A percentile compares a stretch with the other conserved stretches of the same genome.
Evolutionary conservation across 2,888 invertebrate genomes (phyloP).

Genomic region (Dicroscelio sp.): DNA sequence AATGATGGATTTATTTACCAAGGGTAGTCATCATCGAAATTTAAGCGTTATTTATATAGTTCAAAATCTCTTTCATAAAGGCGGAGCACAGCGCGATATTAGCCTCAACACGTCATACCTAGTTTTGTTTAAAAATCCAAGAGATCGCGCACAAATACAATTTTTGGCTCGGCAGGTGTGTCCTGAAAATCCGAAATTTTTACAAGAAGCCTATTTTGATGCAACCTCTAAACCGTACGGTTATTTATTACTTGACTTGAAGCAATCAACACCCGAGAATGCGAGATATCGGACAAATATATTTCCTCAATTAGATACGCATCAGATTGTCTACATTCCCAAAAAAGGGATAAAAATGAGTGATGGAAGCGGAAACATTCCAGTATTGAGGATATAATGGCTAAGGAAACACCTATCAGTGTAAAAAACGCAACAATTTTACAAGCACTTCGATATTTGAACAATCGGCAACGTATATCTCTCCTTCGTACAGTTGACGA

Average conservation of each 20-base stretch:
- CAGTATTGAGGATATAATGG: not conserved
- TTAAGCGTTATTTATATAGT: slow-evolving; percentile 72
- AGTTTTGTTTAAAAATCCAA: slow-evolving; percentile 62
- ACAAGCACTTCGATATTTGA: not conserved
- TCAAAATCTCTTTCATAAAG: too few relatives aligned
- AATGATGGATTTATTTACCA: slow-evolving; percentile 82
- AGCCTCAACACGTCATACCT: slow-evolving; percentile 11
- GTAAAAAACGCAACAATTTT: not conserved
- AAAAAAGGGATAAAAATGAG: not conserved
- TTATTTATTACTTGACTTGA: slow-evolving; percentile 38
- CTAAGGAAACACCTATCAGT: not conserved
- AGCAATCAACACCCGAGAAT: slow-evolving; percentile 39
- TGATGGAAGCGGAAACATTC: not conserved
- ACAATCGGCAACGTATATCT: not conserved
- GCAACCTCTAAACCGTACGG: slow-evolving; percentile 46
- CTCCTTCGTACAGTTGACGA: not conserved
- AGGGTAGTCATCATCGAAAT: slow-evolving; percentile 81
- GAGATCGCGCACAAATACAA: slow-evolving; percentile 60
- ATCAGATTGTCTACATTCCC: slow-evolving; percentile 6
- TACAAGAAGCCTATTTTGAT: too few relatives aligned
- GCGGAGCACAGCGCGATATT: slow-evolving; percentile 23
- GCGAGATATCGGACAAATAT: slow-evolving; percentile 23
- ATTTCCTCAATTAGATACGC: slow-evolving; percentile 19
- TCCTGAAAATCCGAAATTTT: slow-evolving; percentile 51
- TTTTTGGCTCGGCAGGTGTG: slow-evolving; percentile 59